Conservation (phyloP, 2,113 vertebrate species). For the Orientallactaga bullata region DNA sequence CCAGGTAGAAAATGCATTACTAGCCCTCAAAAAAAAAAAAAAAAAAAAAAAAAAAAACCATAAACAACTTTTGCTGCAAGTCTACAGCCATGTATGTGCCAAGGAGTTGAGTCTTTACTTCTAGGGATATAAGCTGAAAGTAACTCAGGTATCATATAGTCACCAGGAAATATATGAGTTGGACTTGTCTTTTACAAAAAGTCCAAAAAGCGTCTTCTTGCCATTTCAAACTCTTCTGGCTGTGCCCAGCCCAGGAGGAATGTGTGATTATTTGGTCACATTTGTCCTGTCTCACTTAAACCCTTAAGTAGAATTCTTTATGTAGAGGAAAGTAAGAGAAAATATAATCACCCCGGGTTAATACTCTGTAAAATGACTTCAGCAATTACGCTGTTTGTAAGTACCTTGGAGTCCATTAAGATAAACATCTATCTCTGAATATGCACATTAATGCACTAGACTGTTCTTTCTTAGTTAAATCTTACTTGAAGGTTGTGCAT, state of each 20-base stretch:
- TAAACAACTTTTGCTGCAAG: neutral
- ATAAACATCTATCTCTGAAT: slow-evolving; percentile 86
- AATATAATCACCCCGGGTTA: slow-evolving; percentile 82
- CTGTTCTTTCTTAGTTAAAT: slow-evolving; percentile 82
- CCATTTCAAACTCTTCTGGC: neutral
- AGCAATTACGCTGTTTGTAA: slow-evolving; percentile 84
- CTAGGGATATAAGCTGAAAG: neutral
- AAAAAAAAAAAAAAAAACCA: too few species aligned
- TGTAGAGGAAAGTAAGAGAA: slow-evolving; percentile 77
- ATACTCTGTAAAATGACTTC: slow-evolving; percentile 84
- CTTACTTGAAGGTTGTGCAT: slow-evolving; percentile 61
- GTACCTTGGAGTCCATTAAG: slow-evolving; percentile 84
- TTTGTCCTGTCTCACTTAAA: slow-evolving; percentile 70
- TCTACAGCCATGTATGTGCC: neutral
- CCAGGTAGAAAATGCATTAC: neutral
- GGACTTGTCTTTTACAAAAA: neutral
- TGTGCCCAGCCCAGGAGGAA: neutral
- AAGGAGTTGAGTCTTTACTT: neutral
- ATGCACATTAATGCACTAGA: slow-evolving; percentile 84
- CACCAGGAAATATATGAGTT: slow-evolving; percentile 20
- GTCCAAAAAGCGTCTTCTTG: neutral
- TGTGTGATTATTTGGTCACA: neutral
- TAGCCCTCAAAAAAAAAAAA: neutral
- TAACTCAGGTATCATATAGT: neutral
- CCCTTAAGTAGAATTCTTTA: slow-evolving; percentile 70